Conservation (phyloP, 2,113 vertebrate species). For the Pelmatolapia mariae region DNA sequence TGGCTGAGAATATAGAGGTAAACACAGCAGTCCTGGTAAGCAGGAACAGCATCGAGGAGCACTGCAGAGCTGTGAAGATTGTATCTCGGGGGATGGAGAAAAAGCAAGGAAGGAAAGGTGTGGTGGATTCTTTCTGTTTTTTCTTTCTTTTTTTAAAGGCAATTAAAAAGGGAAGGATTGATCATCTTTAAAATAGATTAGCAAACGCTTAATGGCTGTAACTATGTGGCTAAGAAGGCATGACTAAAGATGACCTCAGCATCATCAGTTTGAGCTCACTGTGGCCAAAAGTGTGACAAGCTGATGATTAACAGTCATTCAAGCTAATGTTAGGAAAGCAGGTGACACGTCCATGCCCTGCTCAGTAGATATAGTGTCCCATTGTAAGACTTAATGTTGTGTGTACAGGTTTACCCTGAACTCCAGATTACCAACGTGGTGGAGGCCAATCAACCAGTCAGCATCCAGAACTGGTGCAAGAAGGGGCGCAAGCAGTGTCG, state of each 20-base stretch:
- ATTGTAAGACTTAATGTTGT: neutral
- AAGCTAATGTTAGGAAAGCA: neutral
- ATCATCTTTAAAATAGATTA: neutral
- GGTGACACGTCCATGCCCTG: neutral
- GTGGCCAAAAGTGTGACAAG: neutral
- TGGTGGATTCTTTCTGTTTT: neutral
- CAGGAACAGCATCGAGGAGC: neutral
- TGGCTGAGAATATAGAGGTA: neutral
- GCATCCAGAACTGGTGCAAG: conserved; percentile 99
- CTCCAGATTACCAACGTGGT: conserved; percentile 98
- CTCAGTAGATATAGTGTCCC: neutral
- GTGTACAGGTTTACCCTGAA: conserved; percentile 87
- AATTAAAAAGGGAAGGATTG: neutral
- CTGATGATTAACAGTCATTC: neutral
- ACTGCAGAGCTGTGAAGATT: neutral
- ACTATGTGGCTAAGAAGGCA: neutral
- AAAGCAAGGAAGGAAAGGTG: neutral
- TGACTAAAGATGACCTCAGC: neutral
- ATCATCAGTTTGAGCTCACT: neutral
- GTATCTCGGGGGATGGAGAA: neutral
- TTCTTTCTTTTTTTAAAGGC: neutral
- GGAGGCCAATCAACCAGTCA: conserved; percentile 95
- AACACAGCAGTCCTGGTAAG: neutral
- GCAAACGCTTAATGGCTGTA: neutral
- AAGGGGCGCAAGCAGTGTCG: conserved; percentile 89